Evolutionary conservation across 2,888 invertebrate species (phyloP).

Genomic region (Escarpia spicata): DNA sequence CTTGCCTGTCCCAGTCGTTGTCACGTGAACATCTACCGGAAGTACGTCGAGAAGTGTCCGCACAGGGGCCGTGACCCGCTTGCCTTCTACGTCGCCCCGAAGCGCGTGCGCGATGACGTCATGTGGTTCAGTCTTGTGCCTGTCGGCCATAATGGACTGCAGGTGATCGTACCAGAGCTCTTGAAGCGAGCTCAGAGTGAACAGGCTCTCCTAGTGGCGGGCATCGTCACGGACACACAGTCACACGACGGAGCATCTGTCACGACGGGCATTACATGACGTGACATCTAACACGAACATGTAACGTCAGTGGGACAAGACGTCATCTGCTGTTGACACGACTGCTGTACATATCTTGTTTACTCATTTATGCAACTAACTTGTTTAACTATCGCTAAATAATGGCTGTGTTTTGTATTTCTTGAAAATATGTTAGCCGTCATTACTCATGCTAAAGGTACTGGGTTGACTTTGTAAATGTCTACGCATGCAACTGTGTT

Average conservation of each 20-base stretch:
- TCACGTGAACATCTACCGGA: background rate
- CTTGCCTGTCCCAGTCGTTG: background rate
- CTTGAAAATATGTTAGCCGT: background rate
- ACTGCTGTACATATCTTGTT: background rate
- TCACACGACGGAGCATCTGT: no score
- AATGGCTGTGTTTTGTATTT: background rate
- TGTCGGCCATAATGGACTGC: background rate
- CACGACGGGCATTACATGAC: no score
- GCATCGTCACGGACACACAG: background rate
- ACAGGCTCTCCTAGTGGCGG: background rate
- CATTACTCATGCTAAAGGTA: background rate
- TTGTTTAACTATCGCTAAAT: background rate
- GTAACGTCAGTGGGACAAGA: no score
- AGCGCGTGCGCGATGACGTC: background rate
- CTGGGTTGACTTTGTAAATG: background rate
- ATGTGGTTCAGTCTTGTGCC: background rate
- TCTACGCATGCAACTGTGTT: background rate
- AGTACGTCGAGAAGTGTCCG: slow-evolving; percentile 11
- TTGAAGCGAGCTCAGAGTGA: background rate
- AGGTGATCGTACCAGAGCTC: background rate
- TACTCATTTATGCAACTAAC: background rate
- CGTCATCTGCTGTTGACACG: no score
- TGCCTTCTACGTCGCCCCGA: background rate
- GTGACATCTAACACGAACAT: no score
- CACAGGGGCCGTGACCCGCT: background rate